phyloP scores from a whole-genome alignment of 2,888 invertebrate genomes.

The Priocnemis perturbator region DNA sequence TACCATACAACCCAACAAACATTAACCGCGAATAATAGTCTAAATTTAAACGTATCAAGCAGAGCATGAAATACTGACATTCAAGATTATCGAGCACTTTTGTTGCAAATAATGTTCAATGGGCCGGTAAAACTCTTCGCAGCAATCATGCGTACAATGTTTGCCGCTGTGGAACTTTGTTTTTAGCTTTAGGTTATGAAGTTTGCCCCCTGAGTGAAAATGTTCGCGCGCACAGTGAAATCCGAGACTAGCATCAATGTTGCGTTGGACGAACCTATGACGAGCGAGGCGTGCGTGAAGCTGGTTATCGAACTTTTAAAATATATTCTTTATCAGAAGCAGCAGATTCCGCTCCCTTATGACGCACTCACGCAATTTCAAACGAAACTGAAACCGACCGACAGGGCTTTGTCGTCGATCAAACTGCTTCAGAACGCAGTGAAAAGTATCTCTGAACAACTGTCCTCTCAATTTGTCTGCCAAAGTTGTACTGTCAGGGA shows the following conservation, averaged over 20 bases:
- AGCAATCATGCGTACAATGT: too few relatives aligned
- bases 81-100: too few relatives aligned
- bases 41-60: too few relatives aligned
- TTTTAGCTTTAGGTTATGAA: too few relatives aligned
- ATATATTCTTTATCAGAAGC: conserved; percentile 74
- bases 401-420: conserved; percentile 60
- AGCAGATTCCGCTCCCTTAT: conserved; percentile 73
- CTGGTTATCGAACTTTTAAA: conserved; percentile 72
- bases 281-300: conserved; percentile 70
- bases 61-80: too few relatives aligned
- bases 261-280: conserved; percentile 69
- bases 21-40: too few relatives aligned
- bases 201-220: too few relatives aligned
- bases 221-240: conserved; percentile 11
- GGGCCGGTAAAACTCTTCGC: too few relatives aligned
- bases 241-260: conserved; percentile 63
- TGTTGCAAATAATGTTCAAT: too few relatives aligned
- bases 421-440: conserved; percentile 58
- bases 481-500: conserved; percentile 65
- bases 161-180: too few relatives aligned
- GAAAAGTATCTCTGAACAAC: conserved; percentile 60
- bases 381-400: conserved; percentile 58
- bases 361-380: conserved; percentile 68
- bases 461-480: conserved; percentile 62
- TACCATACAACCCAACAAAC: too few relatives aligned